A percentile compares a stretch with the other conserved stretches of the same genome.
Conservation (phyloP, 2,888 invertebrate species). For the Drosophila putrida region DNA sequence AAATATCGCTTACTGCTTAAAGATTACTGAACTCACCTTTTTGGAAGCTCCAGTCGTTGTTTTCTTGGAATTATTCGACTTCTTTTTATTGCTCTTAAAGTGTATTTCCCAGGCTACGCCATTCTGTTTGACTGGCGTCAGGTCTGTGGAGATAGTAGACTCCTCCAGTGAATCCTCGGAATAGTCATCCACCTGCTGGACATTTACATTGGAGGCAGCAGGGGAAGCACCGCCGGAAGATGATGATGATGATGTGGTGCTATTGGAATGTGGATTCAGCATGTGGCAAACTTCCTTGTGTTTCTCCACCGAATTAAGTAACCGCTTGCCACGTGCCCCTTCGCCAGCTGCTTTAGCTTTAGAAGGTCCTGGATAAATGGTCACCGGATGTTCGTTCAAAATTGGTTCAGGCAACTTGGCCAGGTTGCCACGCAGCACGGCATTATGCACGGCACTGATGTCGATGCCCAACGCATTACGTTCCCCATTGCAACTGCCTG, state of each 20-base stretch:
- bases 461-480: slow-evolving; percentile 85
- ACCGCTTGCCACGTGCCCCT: slow-evolving; percentile 67
- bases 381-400: slow-evolving; percentile 88
- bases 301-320: slow-evolving; percentile 89
- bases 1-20: background rate
- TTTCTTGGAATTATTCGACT: slow-evolving; percentile 49
- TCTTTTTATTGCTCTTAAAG: slow-evolving; percentile 87
- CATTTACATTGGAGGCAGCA: slow-evolving; percentile 67
- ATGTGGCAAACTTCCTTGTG: slow-evolving; percentile 92
- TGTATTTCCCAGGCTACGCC: slow-evolving; percentile 96
- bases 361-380: slow-evolving; percentile 88
- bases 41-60: slow-evolving; percentile 31
- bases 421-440: slow-evolving; percentile 84
- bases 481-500: slow-evolving; percentile 83
- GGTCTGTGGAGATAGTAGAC: slow-evolving; percentile 86
- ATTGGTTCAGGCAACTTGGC: slow-evolving; percentile 85
- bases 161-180: slow-evolving; percentile 94
- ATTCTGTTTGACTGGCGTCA: slow-evolving; percentile 90
- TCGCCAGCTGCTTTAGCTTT: slow-evolving; percentile 43
- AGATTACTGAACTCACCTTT: slow-evolving; percentile 42
- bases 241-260: slow-evolving; percentile 63
- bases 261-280: slow-evolving; percentile 77
- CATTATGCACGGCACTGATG: slow-evolving; percentile 85
- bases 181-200: slow-evolving; percentile 88
- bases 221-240: slow-evolving; percentile 75